These are phyloP conservation scores for Mastomys coucha DNA, from an alignment of 2,113 vertebrate genomes.

Conservation along the genomic window DNA sequence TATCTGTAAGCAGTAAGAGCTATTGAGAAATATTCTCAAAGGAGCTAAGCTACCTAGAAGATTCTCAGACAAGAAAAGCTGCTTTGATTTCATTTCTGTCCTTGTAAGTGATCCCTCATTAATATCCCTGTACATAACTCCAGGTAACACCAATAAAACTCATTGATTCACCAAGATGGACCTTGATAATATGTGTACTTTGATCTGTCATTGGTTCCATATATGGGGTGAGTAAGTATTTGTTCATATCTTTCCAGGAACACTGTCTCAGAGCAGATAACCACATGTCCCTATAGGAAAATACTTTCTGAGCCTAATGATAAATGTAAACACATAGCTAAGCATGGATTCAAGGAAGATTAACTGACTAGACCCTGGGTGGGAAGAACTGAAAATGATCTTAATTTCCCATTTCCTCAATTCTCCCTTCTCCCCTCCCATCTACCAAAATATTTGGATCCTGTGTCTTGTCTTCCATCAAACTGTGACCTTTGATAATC, in stretches of 20 bases:
- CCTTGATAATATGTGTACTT: not conserved
- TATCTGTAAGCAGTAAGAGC: not conserved
- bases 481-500: not conserved
- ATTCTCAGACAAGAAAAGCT: not conserved
- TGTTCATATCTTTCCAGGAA: not conserved
- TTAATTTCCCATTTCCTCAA: no score
- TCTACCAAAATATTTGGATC: not conserved
- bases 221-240: not conserved
- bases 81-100: not conserved
- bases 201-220: not conserved
- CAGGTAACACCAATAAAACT: not conserved
- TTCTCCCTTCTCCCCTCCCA: no score
- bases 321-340: not conserved
- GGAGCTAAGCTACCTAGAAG: not conserved
- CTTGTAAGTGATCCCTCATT: not conserved
- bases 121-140: not conserved
- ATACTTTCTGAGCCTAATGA: not conserved
- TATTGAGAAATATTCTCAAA: not conserved
- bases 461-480: not conserved
- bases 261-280: not conserved
- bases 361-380: not conserved
- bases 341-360: not conserved
- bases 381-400: not conserved
- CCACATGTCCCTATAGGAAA: not conserved
- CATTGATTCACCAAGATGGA: not conserved